Conservation (phyloP, 1,140 invertebrate genomes). For the Procambarus virginalis region DNA sequence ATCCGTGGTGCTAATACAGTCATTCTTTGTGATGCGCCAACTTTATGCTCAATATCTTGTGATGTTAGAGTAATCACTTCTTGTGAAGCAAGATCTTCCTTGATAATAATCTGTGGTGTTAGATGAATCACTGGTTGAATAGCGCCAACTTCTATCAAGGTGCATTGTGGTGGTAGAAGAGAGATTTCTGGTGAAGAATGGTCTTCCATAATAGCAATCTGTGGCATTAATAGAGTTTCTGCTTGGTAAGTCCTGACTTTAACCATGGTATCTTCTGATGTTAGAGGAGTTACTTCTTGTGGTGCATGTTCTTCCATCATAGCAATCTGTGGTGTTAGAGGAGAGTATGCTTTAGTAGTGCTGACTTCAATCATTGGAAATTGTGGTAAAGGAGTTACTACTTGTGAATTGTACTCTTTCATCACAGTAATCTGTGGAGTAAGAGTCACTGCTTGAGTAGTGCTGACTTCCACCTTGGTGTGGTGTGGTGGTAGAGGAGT, state of each 20-base stretch:
- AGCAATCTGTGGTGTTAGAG: not conserved
- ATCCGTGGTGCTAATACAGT: not conserved
- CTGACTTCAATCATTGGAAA: too few species aligned
- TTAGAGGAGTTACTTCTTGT: not conserved
- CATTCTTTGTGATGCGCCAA: not conserved
- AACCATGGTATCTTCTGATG: slow-evolving; percentile 5
- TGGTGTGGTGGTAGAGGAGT: not conserved
- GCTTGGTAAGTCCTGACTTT: not conserved
- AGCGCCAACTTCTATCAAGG: too few species aligned
- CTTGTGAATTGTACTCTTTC: not conserved
- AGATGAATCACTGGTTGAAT: not conserved
- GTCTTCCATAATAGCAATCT: too few species aligned
- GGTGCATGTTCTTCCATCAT: not conserved
- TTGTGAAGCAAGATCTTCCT: not conserved
- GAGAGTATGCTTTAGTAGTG: not conserved
- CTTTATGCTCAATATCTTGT: not conserved
- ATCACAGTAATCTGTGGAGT: not conserved
- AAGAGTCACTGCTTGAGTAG: not conserved
- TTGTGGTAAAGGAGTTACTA: too few species aligned
- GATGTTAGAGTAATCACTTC: not conserved
- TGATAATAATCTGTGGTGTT: not conserved
- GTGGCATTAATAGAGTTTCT: not conserved
- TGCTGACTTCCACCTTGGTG: not conserved
- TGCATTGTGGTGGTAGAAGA: not conserved
- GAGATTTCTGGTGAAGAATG: not conserved